Percentiles rank a stretch among this genome's conserved stretches.
These are phyloP conservation scores for Platyrinchus mystaceus DNA, from an alignment of 2,797 vertebrate species.

Conservation along the genomic window DNA sequence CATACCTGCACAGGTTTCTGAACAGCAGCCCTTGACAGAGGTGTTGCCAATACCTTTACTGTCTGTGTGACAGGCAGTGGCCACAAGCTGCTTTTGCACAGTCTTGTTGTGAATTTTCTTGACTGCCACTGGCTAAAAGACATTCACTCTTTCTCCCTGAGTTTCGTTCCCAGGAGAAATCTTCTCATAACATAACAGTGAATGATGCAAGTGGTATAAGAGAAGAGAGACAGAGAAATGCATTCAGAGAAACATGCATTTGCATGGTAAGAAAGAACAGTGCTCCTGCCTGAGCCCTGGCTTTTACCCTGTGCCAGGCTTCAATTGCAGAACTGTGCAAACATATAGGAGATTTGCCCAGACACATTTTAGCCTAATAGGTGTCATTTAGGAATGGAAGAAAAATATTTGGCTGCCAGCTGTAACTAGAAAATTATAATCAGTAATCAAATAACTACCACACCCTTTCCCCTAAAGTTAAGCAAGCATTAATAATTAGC, in stretches of 20 bases:
- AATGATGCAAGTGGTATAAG: background rate
- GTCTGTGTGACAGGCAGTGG: background rate
- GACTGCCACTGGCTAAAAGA: background rate
- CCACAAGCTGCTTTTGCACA: background rate
- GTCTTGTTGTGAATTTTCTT: background rate
- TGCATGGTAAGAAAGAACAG: background rate
- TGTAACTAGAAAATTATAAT: conserved; percentile 56
- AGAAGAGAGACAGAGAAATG: background rate
- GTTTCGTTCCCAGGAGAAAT: background rate
- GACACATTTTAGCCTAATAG: conserved; percentile 29
- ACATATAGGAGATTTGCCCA: background rate
- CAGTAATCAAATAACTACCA: conserved; percentile 41
- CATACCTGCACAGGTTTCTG: background rate
- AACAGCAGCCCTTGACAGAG: background rate
- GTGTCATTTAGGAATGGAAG: conserved; percentile 35
- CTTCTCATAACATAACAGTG: background rate
- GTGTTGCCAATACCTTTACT: background rate
- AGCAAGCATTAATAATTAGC: conserved; percentile 46
- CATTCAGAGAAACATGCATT: background rate
- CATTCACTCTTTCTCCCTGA: background rate
- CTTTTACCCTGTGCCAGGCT: background rate
- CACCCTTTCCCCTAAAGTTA: background rate
- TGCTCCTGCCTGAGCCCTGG: background rate
- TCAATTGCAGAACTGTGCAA: background rate
- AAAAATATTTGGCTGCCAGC: conserved; percentile 41